Base-by-base conservation (phyloP, 2,888 invertebrate genomes). In the Fragum fragum region DNA sequence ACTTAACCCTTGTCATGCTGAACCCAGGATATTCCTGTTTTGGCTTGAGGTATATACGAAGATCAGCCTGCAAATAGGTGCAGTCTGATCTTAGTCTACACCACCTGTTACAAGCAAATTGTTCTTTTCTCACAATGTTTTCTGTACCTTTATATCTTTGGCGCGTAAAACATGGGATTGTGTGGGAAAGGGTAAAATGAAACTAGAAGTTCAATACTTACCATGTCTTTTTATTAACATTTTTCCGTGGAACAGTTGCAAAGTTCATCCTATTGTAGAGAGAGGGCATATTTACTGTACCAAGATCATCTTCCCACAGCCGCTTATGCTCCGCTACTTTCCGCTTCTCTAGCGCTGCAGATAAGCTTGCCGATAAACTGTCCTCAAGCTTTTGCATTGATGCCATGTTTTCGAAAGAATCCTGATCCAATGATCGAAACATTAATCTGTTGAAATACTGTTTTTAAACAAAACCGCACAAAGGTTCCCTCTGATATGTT, bases 231-330 rank as follows among this genome's bases (percentile, higher is more conserved):
- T 91, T 91, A 83, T 89, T 89, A 36, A 87, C 88, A 9, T 90
- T 79, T 78, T 92, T 92, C 36, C 91, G 76, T 23, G 91, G 92
- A 16, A 92, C 87, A 9, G 92, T 92, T 7, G 92, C 90, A 87
- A 92, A 92, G 86, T 92, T 91, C 90, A 91, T 91, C 23, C 92
- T 86, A 71, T 91, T 90, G 76, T 92, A 92, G 28, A 92, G 85
- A 9, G 91, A 87, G 6, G 91, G 90, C n/a, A 88, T 85, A 63
- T 82, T 88, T 11, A 88, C 87, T n/a, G 87, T 75, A 11, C 88
- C 84, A 11, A 89, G 74, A 21, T 89, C 89, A 70, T 89, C 89
- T 57, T 90, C 90, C 90, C 90, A 90, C 81, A 87, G 80, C 39
- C 81, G 73, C n/a, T 81, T 75, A 21, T 86, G 86, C 16, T 89